phyloP scores from a whole-genome alignment of 1,140 invertebrate genomes.

The Philopotamus ludificatus region DNA sequence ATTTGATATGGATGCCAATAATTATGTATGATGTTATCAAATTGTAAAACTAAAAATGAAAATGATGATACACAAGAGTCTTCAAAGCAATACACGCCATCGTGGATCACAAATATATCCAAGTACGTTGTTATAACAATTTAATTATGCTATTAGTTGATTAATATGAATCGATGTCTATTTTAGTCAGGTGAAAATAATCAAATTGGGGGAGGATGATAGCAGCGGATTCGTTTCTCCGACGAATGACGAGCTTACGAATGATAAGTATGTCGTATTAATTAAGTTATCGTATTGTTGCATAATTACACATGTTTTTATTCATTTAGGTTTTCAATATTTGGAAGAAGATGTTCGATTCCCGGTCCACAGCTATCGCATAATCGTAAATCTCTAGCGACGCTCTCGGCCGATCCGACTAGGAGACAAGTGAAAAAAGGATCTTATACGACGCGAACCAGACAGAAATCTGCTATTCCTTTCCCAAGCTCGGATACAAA shows the following conservation, averaged over 20 bases:
- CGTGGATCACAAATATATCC: constrained; percentile 52
- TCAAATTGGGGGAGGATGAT: constrained; percentile 30
- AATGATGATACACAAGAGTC: background rate
- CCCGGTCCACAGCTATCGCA: constrained; percentile 11
- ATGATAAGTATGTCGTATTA: too few relatives aligned
- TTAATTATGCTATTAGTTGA: background rate
- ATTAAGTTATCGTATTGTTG: too few relatives aligned
- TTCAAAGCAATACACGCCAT: constrained; percentile 37
- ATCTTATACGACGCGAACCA: constrained; percentile 4
- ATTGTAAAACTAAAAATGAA: background rate
- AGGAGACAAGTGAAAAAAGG: too few relatives aligned
- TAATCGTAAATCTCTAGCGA: background rate
- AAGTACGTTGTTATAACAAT: constrained; percentile 44
- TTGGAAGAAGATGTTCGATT: constrained; percentile 26
- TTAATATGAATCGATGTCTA: background rate
- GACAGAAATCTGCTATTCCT: constrained; percentile 7
- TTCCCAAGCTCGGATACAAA: background rate
- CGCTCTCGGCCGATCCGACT: constrained; percentile 33
- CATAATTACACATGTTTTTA: too few relatives aligned
- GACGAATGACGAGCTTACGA: constrained; percentile 25
- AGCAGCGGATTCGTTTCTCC: constrained; percentile 39
- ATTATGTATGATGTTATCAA: background rate
- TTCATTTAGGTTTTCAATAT: too few relatives aligned
- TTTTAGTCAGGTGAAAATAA: constrained; percentile 9
- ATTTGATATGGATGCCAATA: background rate